Conservation (phyloP, 2,113 vertebrate genomes). For the Odontesthes bonariensis region DNA sequence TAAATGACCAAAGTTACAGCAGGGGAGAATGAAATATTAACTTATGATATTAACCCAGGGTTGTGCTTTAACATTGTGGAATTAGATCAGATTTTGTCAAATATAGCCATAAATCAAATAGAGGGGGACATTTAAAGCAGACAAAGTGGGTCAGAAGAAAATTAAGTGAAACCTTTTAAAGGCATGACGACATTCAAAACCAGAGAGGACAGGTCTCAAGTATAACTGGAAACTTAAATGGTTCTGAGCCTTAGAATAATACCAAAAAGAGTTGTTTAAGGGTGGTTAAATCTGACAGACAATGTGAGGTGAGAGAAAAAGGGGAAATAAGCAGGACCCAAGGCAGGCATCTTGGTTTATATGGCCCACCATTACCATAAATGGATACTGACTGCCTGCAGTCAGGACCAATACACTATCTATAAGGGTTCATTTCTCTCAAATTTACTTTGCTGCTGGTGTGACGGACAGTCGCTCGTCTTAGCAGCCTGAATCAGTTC, state of each 20-base stretch:
- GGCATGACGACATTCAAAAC: slow-evolving; percentile 26
- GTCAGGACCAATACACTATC: slow-evolving; percentile 77
- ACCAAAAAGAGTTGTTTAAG: slow-evolving; percentile 24
- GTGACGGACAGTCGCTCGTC: slow-evolving; percentile 71
- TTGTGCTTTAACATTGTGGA: slow-evolving; percentile 60
- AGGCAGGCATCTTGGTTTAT: slow-evolving; percentile 60
- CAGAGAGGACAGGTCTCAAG: not conserved
- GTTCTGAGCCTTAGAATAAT: slow-evolving; percentile 6
- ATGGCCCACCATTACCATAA: slow-evolving; percentile 70
- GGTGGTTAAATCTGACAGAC: slow-evolving; percentile 39
- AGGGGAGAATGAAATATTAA: slow-evolving; percentile 81
- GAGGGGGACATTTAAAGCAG: slow-evolving; percentile 21
- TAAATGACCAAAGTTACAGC: slow-evolving; percentile 75
- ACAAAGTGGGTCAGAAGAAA: slow-evolving; percentile 16
- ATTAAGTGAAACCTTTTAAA: slow-evolving; percentile 20
- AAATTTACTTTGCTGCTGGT: slow-evolving; percentile 76
- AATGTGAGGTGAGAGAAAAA: slow-evolving; percentile 8
- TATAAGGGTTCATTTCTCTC: slow-evolving; percentile 77
- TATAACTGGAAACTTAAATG: slow-evolving; percentile 13
- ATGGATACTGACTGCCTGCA: slow-evolving; percentile 76
- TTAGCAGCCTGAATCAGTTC: slow-evolving; percentile 75
- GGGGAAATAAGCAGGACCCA: slow-evolving; percentile 48
- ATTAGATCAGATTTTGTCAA: slow-evolving; percentile 63
- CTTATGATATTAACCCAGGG: slow-evolving; percentile 69
- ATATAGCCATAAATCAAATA: slow-evolving; percentile 51